Conservation (phyloP, 2,888 invertebrate genomes). For the Perdita meconis region DNA sequence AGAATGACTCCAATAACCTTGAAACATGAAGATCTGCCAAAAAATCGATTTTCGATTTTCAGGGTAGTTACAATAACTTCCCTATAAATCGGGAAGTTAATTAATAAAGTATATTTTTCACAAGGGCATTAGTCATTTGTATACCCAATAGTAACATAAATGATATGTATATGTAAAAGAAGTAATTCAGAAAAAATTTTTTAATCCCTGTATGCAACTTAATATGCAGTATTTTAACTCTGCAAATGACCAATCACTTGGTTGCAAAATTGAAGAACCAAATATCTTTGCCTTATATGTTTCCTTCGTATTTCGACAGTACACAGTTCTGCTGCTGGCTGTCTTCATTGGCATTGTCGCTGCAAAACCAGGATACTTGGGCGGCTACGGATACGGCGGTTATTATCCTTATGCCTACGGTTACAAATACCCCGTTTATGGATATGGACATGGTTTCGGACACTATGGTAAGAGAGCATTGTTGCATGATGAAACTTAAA, state of each 20-base stretch:
- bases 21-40: too few species aligned
- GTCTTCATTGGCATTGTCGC: constrained; percentile 68
- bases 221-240: not conserved
- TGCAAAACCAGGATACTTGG: constrained; percentile 78
- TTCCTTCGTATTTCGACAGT: constrained; percentile 51
- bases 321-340: constrained; percentile 73
- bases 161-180: too few species aligned
- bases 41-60: too few species aligned
- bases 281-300: constrained; percentile 14
- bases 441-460: constrained; percentile 73
- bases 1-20: too few species aligned
- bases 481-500: constrained; percentile 17
- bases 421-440: constrained; percentile 63
- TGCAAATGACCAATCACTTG: too few species aligned
- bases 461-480: constrained; percentile 49
- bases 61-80: too few species aligned
- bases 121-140: too few species aligned
- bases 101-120: too few species aligned
- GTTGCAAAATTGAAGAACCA: too few species aligned
- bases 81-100: too few species aligned
- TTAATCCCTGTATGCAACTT: not conserved
- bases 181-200: too few species aligned
- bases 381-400: constrained; percentile 60
- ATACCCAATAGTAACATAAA: too few species aligned
- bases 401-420: constrained; percentile 62